Base-by-base conservation (phyloP, 2,113 vertebrate species). In the Lasiurus borealis region DNA sequence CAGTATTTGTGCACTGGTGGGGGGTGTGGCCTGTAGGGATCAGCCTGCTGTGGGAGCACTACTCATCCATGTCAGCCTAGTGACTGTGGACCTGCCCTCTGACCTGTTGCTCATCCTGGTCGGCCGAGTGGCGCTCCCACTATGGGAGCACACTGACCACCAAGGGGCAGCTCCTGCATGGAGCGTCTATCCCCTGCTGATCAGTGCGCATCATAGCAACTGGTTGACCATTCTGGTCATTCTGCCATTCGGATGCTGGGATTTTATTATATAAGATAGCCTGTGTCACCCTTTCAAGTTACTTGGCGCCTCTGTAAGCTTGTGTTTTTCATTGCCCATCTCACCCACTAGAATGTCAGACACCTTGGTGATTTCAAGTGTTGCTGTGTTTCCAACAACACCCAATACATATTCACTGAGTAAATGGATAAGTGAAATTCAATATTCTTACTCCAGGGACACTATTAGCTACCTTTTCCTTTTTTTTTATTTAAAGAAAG, bases 361-460 rank as follows among this genome's bases (percentile, higher is more conserved):
- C 29, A 82, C 25, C 3, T 73, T 23, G 36, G 19, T 1, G 59
- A 44, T 62, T 82, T 88, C 0, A 1, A 34, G 10, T 31, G n/a
- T 23, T 78, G 15, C 27, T 76, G 1, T 82, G 50, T 89, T 89
- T 86, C 48, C 77, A 40, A 34, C 7, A 68, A 8, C 76, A 8
- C 8, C 14, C 27, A 59, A 21, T 44, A 23, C 9, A 64, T 69
- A 78, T 71, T 77, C 80, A 83, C 21, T 83, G 85, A 83, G 59
- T 59, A 85, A 91, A 48, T 2, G 75, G 4, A 66, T 80, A 29
- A 86, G 64, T 62, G 34, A 90, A 84, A 92, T 85, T 68, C 21
- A 95, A 31, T 77, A 36, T 80, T 46, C 40, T 86, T 27, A 57
- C 7, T 21, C 40, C 78, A 81, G 46, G 8, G 44, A 36, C 52